These are phyloP conservation scores for Microtus pennsylvanicus DNA, from an alignment of 2,113 vertebrate species.

Conservation along the genomic window DNA sequence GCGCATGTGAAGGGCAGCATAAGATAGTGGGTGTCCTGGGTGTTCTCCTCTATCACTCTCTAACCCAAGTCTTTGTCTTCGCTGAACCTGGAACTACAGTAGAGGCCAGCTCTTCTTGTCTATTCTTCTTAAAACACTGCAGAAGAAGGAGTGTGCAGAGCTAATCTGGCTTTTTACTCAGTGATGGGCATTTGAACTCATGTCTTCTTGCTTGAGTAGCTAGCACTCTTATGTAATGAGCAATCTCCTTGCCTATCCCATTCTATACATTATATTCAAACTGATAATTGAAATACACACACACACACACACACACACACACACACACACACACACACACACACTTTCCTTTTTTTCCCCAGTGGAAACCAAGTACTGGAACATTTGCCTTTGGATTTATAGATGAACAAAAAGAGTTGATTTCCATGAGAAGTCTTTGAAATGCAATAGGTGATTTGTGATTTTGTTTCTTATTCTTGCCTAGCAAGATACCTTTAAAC, in stretches of 20 bases:
- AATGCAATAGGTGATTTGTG: not conserved
- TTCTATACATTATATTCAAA: constrained; percentile 6
- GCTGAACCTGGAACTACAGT: not conserved
- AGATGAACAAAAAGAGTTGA: not conserved
- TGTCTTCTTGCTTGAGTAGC: not conserved
- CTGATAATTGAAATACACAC: not conserved
- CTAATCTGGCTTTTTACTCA: not conserved
- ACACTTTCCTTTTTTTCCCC: not conserved
- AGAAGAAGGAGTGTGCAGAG: not conserved
- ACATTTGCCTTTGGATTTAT: not conserved
- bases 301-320: not conserved
- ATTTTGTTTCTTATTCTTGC: not conserved
- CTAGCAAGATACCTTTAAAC: not conserved
- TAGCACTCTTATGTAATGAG: not conserved
- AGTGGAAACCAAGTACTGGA: not conserved
- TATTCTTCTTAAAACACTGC: not conserved
- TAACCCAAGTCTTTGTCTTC: not conserved
- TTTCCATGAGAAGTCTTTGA: not conserved
- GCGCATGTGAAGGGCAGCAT: too few species aligned
- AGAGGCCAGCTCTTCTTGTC: not conserved
- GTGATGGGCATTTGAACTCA: not conserved
- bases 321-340: too few species aligned
- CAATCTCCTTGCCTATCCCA: not conserved
- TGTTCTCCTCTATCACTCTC: too few species aligned
- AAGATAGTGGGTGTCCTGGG: not conserved